Evolutionary conservation across 1,140 invertebrate genomes (phyloP).

Genomic region (Eumeta japonica): DNA sequence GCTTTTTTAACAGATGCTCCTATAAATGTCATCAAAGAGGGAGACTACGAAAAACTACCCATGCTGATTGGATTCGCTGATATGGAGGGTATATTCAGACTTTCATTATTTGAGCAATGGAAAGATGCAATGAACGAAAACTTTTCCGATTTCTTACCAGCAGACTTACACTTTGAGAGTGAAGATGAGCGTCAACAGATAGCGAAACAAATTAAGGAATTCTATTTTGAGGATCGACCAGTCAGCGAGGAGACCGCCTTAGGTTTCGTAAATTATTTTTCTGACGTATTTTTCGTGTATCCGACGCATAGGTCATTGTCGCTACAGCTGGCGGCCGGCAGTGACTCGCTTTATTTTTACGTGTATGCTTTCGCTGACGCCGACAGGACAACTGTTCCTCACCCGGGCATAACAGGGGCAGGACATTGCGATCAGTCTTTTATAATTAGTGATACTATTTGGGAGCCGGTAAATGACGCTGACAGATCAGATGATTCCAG

Average conservation of each 20-base stretch:
- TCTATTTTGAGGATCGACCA: constrained; percentile 24
- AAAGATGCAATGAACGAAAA: constrained; percentile 29
- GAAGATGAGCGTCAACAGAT: constrained; percentile 19
- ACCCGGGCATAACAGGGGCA: constrained; percentile 18
- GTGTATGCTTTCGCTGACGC: constrained; percentile 22
- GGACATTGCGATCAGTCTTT: constrained; percentile 22
- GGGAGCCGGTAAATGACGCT: constrained; percentile 18
- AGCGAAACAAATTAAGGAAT: constrained; percentile 20
- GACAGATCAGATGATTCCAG: constrained; percentile 10
- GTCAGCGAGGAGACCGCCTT: constrained; percentile 18
- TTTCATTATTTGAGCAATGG: constrained; percentile 18
- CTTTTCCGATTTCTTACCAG: constrained; percentile 29
- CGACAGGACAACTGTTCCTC: constrained; percentile 8
- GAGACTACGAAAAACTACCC: constrained; percentile 24
- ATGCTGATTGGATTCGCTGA: constrained; percentile 27
- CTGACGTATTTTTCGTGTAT: constrained; percentile 25
- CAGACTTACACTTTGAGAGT: constrained; percentile 25
- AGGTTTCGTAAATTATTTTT: constrained; percentile 24
- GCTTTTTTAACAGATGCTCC: constrained; percentile 25
- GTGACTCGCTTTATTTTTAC: constrained; percentile 29
- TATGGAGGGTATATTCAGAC: constrained; percentile 27
- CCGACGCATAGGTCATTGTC: constrained; percentile 18
- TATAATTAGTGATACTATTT: constrained; percentile 10
- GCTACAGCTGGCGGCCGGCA: constrained; percentile 21
- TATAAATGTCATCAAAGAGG: constrained; percentile 24